A percentile compares a stretch with the other conserved stretches of the same genome.
phyloP scores from a whole-genome alignment of 2,888 invertebrate species.

The Ctena decussata region DNA sequence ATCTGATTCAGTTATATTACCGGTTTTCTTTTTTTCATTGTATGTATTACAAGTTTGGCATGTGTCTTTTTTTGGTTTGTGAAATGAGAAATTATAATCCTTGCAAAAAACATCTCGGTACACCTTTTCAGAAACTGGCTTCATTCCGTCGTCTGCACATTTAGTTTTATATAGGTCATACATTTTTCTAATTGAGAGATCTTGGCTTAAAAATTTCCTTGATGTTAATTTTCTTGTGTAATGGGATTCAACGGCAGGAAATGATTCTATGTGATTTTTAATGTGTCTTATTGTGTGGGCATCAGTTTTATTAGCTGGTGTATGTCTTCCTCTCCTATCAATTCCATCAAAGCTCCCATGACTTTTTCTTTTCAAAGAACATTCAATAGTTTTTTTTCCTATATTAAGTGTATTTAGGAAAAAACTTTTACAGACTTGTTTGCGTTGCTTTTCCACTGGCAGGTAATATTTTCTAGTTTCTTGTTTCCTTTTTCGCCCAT shows the following conservation, averaged over 20 bases:
- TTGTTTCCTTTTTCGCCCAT: constrained; percentile 31
- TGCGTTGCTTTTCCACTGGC: background rate
- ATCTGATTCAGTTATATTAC: background rate
- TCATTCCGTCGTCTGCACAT: constrained; percentile 65
- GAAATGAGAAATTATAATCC: too few species aligned
- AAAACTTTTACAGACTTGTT: constrained; percentile 33
- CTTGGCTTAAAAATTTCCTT: constrained; percentile 9
- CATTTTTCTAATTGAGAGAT: constrained; percentile 19
- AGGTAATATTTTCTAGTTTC: background rate
- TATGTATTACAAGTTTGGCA: background rate
- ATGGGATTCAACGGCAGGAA: constrained; percentile 26
- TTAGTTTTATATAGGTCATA: constrained; percentile 33
- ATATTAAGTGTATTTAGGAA: constrained; percentile 35
- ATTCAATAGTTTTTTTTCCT: background rate
- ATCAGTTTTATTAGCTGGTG: background rate
- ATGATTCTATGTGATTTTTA: constrained; percentile 31
- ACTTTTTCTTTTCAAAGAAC: constrained; percentile 8
- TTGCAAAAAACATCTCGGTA: constrained; percentile 39
- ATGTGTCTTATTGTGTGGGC: background rate
- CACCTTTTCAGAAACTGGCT: constrained; percentile 63
- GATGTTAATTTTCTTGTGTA: constrained; percentile 13
- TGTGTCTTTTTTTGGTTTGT: constrained; percentile 26
- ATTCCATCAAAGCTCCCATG: background rate
- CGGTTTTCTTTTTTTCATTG: background rate
- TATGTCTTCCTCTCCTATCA: constrained; percentile 12